phyloP scores from a whole-genome alignment of 2,113 vertebrate genomes.

The Xiphias gladius region DNA sequence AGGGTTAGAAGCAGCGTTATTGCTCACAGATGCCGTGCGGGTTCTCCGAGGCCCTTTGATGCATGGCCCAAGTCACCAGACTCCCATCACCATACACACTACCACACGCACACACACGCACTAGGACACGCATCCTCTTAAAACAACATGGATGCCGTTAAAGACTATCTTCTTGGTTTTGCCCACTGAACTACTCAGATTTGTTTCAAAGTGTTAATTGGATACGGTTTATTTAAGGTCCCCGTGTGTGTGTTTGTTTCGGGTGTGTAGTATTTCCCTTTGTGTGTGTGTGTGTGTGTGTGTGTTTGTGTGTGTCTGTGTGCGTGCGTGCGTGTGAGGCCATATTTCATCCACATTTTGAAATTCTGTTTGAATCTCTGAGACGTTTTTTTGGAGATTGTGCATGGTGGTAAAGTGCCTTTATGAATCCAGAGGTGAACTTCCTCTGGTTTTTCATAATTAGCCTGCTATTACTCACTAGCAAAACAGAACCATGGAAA shows the following conservation, averaged over 20 bases:
- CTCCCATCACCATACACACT: slow-evolving; percentile 45
- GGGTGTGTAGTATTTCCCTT: slow-evolving; percentile 20
- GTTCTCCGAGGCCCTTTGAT: slow-evolving; percentile 84
- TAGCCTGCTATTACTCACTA: slow-evolving; percentile 81
- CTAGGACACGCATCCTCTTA: slow-evolving; percentile 58
- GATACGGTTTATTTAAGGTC: slow-evolving; percentile 43
- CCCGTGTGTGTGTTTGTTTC: slow-evolving; percentile 24
- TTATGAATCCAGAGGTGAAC: slow-evolving; percentile 81
- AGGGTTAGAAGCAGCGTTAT: slow-evolving; percentile 86
- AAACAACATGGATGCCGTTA: slow-evolving; percentile 69
- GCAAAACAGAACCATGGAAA: slow-evolving; percentile 84
- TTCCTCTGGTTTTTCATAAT: slow-evolving; percentile 81
- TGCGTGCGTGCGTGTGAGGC: slow-evolving; percentile 21
- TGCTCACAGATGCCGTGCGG: slow-evolving; percentile 88
- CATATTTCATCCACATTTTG: slow-evolving; percentile 46
- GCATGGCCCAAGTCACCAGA: slow-evolving; percentile 81
- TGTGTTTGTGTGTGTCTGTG: slow-evolving; percentile 11
- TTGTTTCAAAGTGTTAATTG: slow-evolving; percentile 73
- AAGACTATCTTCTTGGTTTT: slow-evolving; percentile 62
- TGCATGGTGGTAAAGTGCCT: slow-evolving; percentile 65
- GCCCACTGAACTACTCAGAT: slow-evolving; percentile 55
- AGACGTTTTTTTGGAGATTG: slow-evolving; percentile 61
- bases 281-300: slow-evolving; percentile 4
- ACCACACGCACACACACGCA: slow-evolving; percentile 47
- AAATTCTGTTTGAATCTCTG: slow-evolving; percentile 31